Base-by-base conservation (phyloP, 2,113 vertebrate genomes). In the Brachionichthys hirsutus region DNA sequence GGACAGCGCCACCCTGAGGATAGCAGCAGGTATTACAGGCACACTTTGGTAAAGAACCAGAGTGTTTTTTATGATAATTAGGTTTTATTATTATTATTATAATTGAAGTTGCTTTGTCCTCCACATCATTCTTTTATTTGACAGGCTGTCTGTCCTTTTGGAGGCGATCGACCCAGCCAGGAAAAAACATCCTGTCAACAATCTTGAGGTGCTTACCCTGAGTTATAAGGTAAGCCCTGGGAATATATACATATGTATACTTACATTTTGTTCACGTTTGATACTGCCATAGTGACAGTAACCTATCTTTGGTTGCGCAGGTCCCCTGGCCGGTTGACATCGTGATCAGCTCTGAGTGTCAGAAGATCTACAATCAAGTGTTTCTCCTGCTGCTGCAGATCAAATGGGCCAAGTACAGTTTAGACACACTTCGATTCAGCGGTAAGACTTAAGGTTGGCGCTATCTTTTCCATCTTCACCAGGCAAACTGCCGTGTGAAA, bases 281-380 rank as follows among this genome's bases (percentile, higher is more conserved):
- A 56, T 2, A 6, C 35, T 13, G 41, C 22, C 2, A 10, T 5
- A 9, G 13, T 69, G 19, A 60, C 7, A 1, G 51, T 35, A 15
- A 2, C 16, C 20, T 15, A 7, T 48, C 12, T 12, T 45, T 16
- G 72, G 19, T 17, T 62, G 22, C 19, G 1, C 76, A 99, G 97
- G 96, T 98, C 55, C 97, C 97, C n/a, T 99, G 97, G 97, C 97
- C 97, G 38, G 97, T 99, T 17, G 97, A 98, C 81, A 98, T 99
- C 53, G 97, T 99, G 67, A 98, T 99, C 89, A 99, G 96, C 85
- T 93, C 92, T 4, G 97, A 98, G 84, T 98, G 96, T 81, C 96
- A 99, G 88, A 98, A 96, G 91, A 98, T 98, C 83, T 98, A 98
- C 91, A 98, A 98, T 80, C 97, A 99, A 73, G 95, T 99, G 46